phyloP scores from a whole-genome alignment of 2,797 vertebrate species.

The Sebastes vulpes region DNA sequence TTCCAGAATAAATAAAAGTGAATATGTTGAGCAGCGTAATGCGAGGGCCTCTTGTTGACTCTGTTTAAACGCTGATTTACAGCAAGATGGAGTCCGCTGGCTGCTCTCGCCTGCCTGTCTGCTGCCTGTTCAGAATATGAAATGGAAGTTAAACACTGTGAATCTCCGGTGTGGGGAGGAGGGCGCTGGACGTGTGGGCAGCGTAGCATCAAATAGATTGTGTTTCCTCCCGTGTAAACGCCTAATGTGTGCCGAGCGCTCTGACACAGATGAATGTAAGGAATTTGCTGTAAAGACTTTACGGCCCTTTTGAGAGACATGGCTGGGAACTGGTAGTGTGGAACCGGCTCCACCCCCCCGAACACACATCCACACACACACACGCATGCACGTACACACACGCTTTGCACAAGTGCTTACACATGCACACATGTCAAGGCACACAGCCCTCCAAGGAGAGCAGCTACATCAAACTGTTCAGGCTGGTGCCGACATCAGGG shows the following conservation, averaged over 20 bases:
- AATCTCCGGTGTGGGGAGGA: conserved; percentile 79
- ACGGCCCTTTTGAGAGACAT: conserved; percentile 85
- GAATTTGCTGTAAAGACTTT: conserved; percentile 88
- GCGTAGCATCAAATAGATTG: conserved; percentile 89
- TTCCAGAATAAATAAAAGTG: conserved; percentile 82
- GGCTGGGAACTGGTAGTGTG: conserved; percentile 72
- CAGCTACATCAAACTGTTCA: conserved; percentile 73
- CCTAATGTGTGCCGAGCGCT: conserved; percentile 84
- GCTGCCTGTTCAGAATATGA: conserved; percentile 85
- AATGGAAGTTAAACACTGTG: conserved; percentile 87
- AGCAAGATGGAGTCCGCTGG: conserved; percentile 79
- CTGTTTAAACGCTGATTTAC: conserved; percentile 86
- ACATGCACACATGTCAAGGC: conserved; percentile 74
- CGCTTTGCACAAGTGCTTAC: conserved; percentile 65
- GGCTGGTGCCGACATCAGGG: conserved; percentile 73
- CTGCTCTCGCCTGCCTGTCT: conserved; percentile 65
- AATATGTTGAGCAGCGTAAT: conserved; percentile 69
- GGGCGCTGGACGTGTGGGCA: conserved; percentile 85
- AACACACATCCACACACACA: conserved; percentile 35
- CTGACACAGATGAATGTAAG: conserved; percentile 89
- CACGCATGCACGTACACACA: conserved; percentile 1
- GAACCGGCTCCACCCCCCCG: conserved; percentile 64
- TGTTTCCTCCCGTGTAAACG: conserved; percentile 88
- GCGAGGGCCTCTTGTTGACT: conserved; percentile 76
- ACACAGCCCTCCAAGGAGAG: conserved; percentile 67